These are phyloP conservation scores for Xiphophorus hellerii DNA, from an alignment of 2,113 vertebrate species.

Conservation along the genomic window DNA sequence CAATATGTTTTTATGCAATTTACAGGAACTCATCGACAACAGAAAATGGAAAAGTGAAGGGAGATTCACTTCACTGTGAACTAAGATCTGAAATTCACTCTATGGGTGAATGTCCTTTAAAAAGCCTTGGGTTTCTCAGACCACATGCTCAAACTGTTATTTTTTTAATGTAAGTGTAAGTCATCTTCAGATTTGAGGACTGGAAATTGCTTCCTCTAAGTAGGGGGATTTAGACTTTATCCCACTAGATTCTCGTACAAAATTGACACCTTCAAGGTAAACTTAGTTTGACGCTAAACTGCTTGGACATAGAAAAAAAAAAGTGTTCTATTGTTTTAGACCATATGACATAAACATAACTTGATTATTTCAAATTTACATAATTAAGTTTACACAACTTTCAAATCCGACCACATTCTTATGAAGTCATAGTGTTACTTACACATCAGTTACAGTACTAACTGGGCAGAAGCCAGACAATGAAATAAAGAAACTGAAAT, in stretches of 20 bases:
- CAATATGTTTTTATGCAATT: no score
- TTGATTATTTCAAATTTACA: not conserved
- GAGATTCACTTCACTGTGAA: not conserved
- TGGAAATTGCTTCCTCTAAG: not conserved
- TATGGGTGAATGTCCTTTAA: not conserved
- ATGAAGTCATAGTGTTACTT: not conserved
- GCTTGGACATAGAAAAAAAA: not conserved
- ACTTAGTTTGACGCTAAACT: not conserved
- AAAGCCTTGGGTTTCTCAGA: not conserved
- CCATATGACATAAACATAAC: no score
- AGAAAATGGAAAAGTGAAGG: not conserved
- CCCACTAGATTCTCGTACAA: no score
- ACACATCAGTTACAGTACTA: not conserved
- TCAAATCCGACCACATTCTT: not conserved
- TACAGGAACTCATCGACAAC: not conserved
- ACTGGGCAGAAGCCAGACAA: not conserved
- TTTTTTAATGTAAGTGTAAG: not conserved
- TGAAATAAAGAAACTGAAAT: slow-evolving; percentile 2
- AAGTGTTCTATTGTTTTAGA: no score
- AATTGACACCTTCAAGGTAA: not conserved
- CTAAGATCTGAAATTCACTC: not conserved
- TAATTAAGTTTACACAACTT: not conserved
- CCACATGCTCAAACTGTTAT: not conserved
- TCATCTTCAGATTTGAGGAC: not conserved
- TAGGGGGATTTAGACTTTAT: no score